Conservation (phyloP, 2,113 vertebrate species). For the Ammodytes marinus region DNA sequence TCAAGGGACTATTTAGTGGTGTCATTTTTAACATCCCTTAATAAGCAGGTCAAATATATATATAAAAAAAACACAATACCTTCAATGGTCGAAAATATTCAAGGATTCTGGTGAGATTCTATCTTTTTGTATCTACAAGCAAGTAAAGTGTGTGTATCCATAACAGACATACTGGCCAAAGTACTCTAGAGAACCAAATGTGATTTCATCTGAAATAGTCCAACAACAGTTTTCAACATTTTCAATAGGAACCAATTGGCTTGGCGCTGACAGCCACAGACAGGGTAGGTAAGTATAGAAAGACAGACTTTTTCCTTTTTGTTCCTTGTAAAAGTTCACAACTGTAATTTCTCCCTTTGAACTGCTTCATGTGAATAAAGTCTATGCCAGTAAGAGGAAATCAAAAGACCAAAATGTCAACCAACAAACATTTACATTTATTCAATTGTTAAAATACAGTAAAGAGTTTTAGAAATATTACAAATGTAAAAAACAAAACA, state of each 20-base stretch:
- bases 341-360: not conserved
- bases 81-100: too few species aligned
- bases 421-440: slow-evolving; percentile 54
- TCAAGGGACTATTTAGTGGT: too few species aligned
- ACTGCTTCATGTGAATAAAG: not conserved
- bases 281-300: too few species aligned
- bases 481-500: not conserved
- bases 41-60: too few species aligned
- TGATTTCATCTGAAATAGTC: too few species aligned
- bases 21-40: too few species aligned
- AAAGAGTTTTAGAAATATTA: not conserved
- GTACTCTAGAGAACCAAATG: too few species aligned
- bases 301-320: not conserved
- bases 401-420: not conserved
- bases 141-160: too few species aligned
- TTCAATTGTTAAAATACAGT: slow-evolving; percentile 59
- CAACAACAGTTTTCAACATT: not conserved
- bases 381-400: not conserved
- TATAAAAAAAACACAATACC: too few species aligned
- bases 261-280: not conserved
- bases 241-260: not conserved
- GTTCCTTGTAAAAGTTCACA: not conserved
- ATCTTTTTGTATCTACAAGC: too few species aligned
- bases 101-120: too few species aligned
- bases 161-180: too few species aligned